Percentiles rank a stretch among this genome's conserved stretches.
Conservation (phyloP, 2,113 vertebrate species). For the Cololabis saira region DNA sequence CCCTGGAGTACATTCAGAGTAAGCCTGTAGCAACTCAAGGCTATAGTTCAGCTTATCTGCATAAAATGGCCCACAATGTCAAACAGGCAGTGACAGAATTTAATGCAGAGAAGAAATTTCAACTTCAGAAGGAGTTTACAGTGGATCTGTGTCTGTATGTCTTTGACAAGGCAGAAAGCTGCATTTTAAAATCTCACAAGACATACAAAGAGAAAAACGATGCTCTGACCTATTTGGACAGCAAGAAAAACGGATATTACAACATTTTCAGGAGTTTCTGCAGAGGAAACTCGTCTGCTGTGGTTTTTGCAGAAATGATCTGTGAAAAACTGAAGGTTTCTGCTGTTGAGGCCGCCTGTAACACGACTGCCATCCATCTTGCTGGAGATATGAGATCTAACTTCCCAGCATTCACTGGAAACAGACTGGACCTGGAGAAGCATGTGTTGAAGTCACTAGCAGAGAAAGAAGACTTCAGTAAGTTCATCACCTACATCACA, state of each 20-base stretch:
- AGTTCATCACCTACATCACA: conserved; percentile 69
- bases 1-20: not conserved
- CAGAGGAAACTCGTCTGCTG: conserved; percentile 70
- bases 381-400: conserved; percentile 62
- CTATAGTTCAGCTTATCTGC: conserved; percentile 17
- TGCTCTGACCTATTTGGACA: conserved; percentile 53
- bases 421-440: conserved; percentile 76
- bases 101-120: not conserved
- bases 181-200: conserved; percentile 61
- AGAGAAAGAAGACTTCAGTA: conserved; percentile 74
- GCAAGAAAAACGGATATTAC: conserved; percentile 74
- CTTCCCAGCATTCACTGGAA: conserved; percentile 71
- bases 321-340: conserved; percentile 74
- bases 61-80: conserved; percentile 63
- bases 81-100: not conserved
- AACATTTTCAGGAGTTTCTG: conserved; percentile 71
- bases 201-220: conserved; percentile 70
- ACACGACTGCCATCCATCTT: conserved; percentile 58
- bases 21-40: conserved; percentile 46
- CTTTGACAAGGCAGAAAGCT: conserved; percentile 26
- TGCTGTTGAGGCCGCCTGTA: conserved; percentile 8
- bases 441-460: conserved; percentile 78
- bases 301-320: conserved; percentile 72
- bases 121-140: conserved; percentile 56
- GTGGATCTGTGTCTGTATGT: conserved; percentile 65